Conservation (phyloP, 2,797 vertebrate species). For the Sebastes reedi region DNA sequence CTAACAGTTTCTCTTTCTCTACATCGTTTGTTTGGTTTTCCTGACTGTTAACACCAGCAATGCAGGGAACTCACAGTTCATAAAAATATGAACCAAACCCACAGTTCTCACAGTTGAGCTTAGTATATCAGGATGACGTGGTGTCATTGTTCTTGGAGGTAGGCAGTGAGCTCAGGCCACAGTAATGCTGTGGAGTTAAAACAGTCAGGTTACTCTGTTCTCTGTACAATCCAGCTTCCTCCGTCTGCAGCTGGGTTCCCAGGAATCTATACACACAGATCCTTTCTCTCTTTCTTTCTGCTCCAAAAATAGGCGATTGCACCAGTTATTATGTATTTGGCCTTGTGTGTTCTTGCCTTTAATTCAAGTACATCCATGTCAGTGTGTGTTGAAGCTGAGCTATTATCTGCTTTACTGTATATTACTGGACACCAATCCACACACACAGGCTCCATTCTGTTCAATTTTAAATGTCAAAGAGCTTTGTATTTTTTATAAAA, state of each 20-base stretch:
- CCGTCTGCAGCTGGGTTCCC: neutral
- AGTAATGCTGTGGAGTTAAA: neutral
- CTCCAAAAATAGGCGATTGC: neutral
- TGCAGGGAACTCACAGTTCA: neutral
- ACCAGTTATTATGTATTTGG: neutral
- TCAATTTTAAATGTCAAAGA: neutral
- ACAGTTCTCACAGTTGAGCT: neutral
- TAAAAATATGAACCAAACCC: neutral
- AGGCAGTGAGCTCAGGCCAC: neutral
- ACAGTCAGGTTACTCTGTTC: neutral
- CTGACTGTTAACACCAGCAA: neutral
- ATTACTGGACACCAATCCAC: neutral
- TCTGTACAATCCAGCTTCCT: neutral
- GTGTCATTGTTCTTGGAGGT: neutral
- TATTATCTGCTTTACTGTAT: neutral
- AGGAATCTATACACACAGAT: neutral
- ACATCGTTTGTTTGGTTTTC: neutral
- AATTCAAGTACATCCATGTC: neutral
- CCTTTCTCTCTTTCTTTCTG: neutral
- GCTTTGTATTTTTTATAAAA: neutral
- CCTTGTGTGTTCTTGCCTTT: neutral
- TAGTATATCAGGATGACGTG: neutral
- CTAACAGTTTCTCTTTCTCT: neutral
- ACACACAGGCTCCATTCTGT: neutral
- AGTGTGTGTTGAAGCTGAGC: neutral